Conservation (phyloP, 2,797 vertebrate genomes). For the Muraenolepis orangiensis region DNA sequence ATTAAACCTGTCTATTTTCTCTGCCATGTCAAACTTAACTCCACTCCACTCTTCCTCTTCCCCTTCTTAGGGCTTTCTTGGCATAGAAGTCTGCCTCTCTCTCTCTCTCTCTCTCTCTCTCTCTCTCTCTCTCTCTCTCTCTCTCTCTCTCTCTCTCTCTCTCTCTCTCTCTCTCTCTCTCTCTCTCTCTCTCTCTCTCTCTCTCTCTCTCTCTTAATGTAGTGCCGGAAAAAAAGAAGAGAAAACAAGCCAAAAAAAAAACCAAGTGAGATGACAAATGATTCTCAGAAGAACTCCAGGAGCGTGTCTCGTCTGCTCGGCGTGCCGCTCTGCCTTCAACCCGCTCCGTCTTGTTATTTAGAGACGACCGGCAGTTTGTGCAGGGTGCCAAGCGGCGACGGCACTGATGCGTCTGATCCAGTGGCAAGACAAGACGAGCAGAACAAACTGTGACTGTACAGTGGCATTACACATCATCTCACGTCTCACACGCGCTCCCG, state of each 20-base stretch:
- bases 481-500: conserved; percentile 39
- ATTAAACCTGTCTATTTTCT: conserved; percentile 38
- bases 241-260: not conserved
- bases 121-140: conserved; percentile 29
- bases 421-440: conserved; percentile 51
- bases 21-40: conserved; percentile 36
- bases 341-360: conserved; percentile 65
- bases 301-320: conserved; percentile 59
- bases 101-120: conserved; percentile 32
- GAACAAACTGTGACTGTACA: conserved; percentile 39
- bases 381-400: conserved; percentile 53
- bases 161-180: conserved; percentile 37
- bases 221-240: conserved; percentile 13
- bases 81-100: conserved; percentile 24
- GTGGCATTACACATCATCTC: conserved; percentile 63
- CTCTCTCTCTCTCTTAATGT: conserved; percentile 37
- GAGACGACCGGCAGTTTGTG: conserved; percentile 64
- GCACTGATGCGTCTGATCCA: conserved; percentile 63
- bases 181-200: conserved; percentile 24
- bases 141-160: conserved; percentile 24
- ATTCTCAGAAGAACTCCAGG: conserved; percentile 48
- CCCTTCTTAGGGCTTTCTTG: not conserved
- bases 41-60: conserved; percentile 19
- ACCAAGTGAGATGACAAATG: conserved; percentile 1
- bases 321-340: conserved; percentile 63